A percentile compares a stretch with the other conserved stretches of the same genome.
These are phyloP conservation scores for Aphyosemion australe DNA, from an alignment of 2,113 vertebrate genomes.

Conservation along the genomic window DNA sequence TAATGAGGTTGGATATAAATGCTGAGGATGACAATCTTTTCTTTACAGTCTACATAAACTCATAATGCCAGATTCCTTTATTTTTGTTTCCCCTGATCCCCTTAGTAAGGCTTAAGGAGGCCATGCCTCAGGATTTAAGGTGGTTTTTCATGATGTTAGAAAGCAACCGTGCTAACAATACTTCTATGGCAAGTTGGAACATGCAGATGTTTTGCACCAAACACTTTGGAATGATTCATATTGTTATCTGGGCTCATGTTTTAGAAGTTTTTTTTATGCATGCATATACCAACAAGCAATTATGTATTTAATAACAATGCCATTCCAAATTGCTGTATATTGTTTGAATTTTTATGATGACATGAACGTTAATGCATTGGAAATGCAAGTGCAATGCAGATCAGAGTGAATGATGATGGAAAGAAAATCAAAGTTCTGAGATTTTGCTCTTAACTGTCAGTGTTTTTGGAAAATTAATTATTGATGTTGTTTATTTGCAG, in stretches of 20 bases:
- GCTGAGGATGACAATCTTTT: too few species aligned
- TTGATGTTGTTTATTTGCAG: slow-evolving; percentile 45
- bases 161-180: not conserved
- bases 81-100: too few species aligned
- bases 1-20: too few species aligned
- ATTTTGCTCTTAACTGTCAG: too few species aligned
- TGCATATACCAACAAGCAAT: not conserved
- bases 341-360: not conserved
- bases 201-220: not conserved
- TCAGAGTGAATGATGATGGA: not conserved
- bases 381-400: not conserved
- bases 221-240: not conserved
- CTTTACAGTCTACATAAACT: too few species aligned
- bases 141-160: not conserved
- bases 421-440: not conserved
- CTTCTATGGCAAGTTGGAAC: not conserved
- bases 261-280: not conserved
- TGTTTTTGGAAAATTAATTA: not conserved
- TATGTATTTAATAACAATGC: too few species aligned
- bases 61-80: too few species aligned
- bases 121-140: not conserved
- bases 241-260: not conserved
- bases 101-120: too few species aligned
- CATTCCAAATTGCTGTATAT: too few species aligned
- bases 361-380: not conserved